phyloP scores from a whole-genome alignment of 2,888 invertebrate species.

The Zaprionus lineosus region DNA sequence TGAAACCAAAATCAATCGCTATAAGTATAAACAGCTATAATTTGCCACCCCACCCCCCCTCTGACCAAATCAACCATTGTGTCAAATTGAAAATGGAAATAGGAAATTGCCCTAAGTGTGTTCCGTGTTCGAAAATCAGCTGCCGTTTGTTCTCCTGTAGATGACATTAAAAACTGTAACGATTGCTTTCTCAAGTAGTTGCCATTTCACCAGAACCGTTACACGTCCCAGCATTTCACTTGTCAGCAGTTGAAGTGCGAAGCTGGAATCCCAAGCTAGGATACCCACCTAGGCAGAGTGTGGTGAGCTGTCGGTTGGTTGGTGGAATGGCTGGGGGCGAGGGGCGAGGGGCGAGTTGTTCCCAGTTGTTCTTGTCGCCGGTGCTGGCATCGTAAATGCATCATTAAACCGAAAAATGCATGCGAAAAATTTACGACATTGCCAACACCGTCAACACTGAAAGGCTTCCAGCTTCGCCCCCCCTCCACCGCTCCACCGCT shows the following conservation, averaged over 20 bases:
- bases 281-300: too few species aligned
- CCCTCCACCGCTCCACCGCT: background rate
- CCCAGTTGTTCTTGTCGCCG: constrained; percentile 53
- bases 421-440: constrained; percentile 76
- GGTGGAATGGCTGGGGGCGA: too few species aligned
- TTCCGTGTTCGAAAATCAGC: constrained; percentile 52
- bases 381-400: constrained; percentile 78
- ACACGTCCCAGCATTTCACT: constrained; percentile 51
- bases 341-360: too few species aligned
- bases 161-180: constrained; percentile 74
- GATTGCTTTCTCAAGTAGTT: constrained; percentile 74
- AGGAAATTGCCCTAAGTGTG: constrained; percentile 22
- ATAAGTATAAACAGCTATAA: background rate
- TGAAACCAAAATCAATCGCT: background rate
- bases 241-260: constrained; percentile 9
- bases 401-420: constrained; percentile 80
- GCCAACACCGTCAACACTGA: constrained; percentile 65
- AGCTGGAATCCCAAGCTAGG: constrained; percentile 1
- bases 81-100: constrained; percentile 3
- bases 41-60: too few species aligned
- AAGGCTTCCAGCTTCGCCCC: constrained; percentile 33
- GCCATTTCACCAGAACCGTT: constrained; percentile 55
- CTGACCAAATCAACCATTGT: constrained; percentile 8
- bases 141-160: constrained; percentile 61
- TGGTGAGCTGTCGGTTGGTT: too few species aligned